Evolutionary conservation across 2,113 vertebrate species (phyloP), one percentile per base, ranked within the genome.

Genomic region (Ammodytes dubius): DNA sequence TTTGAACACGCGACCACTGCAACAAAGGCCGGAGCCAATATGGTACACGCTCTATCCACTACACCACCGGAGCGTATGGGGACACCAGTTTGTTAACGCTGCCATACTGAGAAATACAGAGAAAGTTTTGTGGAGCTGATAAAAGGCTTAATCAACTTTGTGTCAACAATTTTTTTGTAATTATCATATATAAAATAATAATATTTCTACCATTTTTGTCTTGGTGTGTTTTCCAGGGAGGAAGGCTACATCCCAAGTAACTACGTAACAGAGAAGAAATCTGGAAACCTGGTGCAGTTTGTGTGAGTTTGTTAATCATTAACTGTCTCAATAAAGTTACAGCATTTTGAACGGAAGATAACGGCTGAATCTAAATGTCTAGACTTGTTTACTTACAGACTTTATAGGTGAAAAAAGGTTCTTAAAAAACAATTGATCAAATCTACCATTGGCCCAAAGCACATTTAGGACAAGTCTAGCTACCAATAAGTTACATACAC

Each of bases 241-340:
- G 95, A 97, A 90, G 98, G 98, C 7, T 99, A 98, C 93, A 97
- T 99, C 81, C 97, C 97, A 73, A 98, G 97, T 90, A 99, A 99
- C 92, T 99, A 98, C 8, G 95, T 99, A 47, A 97, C 96, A 1
- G 97, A 95, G 89, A 97, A 97, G 90, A 96, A 94, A 81, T 95
- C 95, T 1, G 96, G 95, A 77, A 97, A 96, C 89, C 94, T 99
- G 85, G 95, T 95, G 80, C 96, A 98, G 75, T 97, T 96, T 93
- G 93, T 93, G 98, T 98, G 94, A 97, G 97, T 97, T 42, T 50
- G 43, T 76, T 40, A 46, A 84, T 64, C 4, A 47, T 73, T 75
- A 4, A 39, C 27, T 5, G 19, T 27, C 4, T 2, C 0, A 5
- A 0, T 45, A 37, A 58, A 53, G 56, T 52, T 63, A n/a, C 13